Evolutionary conservation across 1,140 invertebrate genomes (phyloP).

Genomic region (Drosophila hydei): DNA sequence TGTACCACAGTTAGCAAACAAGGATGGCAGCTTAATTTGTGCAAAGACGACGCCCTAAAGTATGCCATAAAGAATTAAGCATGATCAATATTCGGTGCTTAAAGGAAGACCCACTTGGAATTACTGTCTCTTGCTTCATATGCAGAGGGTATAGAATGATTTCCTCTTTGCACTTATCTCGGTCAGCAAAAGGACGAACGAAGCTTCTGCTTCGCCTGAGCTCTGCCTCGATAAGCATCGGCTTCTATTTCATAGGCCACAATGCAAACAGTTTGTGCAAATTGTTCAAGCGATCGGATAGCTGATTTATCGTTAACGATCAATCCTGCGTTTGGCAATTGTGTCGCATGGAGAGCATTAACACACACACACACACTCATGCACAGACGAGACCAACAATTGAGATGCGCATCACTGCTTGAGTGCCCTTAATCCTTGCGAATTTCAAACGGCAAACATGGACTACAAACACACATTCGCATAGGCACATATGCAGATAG

Average conservation of each 20-base stretch:
- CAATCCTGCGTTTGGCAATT: constrained; percentile 60
- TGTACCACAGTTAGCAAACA: background rate
- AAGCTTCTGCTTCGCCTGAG: constrained; percentile 26
- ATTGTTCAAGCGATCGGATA: constrained; percentile 56
- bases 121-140: too few relatives aligned
- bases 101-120: too few relatives aligned
- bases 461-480: constrained; percentile 18
- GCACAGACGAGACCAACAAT: constrained; percentile 41
- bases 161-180: constrained; percentile 24
- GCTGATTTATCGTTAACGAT: constrained; percentile 48
- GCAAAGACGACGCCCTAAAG: background rate
- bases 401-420: constrained; percentile 68
- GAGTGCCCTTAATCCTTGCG: constrained; percentile 75
- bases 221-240: constrained; percentile 62
- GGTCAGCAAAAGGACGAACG: constrained; percentile 24
- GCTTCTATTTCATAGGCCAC: constrained; percentile 78
- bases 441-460: constrained; percentile 58
- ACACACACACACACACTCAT: constrained; percentile 27
- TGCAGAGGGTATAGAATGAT: background rate
- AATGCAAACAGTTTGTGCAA: constrained; percentile 70
- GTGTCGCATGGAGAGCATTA: constrained; percentile 32
- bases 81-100: too few relatives aligned
- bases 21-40: background rate
- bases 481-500: constrained; percentile 24
- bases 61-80: constrained; percentile 1